These are phyloP conservation scores for Hoplodrina blanda DNA, from an alignment of 2,888 invertebrate species.

Conservation along the genomic window DNA sequence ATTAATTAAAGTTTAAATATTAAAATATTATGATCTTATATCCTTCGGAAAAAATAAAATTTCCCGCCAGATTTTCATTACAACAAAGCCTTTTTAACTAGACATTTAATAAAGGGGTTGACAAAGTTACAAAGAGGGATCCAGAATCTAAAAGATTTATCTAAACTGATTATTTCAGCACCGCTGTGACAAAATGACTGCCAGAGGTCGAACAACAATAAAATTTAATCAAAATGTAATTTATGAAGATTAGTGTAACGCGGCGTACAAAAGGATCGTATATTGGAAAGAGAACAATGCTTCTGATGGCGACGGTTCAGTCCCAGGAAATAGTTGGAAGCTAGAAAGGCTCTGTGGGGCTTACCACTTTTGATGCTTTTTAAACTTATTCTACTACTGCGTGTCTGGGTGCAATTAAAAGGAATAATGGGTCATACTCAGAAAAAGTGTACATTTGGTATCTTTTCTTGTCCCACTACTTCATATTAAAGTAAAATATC, in stretches of 20 bases:
- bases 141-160: constrained; percentile 46
- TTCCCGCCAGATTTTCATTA: background rate
- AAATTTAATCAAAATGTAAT: constrained; percentile 77
- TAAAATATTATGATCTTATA: background rate
- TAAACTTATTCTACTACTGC: too few species aligned
- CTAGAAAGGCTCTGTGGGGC: constrained; percentile 61
- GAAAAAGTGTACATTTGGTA: too few species aligned
- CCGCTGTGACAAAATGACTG: constrained; percentile 51
- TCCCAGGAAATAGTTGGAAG: constrained; percentile 34
- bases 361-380: background rate
- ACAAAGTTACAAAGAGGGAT: constrained; percentile 27
- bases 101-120: constrained; percentile 16
- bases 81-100: constrained; percentile 10
- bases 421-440: too few species aligned
- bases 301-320: constrained; percentile 69
- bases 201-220: constrained; percentile 63
- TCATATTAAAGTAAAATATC: too few species aligned
- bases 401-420: too few species aligned
- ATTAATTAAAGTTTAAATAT: background rate
- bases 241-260: constrained; percentile 79
- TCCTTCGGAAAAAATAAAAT: background rate
- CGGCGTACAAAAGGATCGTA: constrained; percentile 73
- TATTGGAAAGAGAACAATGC: constrained; percentile 78
- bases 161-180: constrained; percentile 47
- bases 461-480: too few species aligned